phyloP scores from a whole-genome alignment of 2,797 vertebrate species.

The Petrocephalus sullivani region DNA sequence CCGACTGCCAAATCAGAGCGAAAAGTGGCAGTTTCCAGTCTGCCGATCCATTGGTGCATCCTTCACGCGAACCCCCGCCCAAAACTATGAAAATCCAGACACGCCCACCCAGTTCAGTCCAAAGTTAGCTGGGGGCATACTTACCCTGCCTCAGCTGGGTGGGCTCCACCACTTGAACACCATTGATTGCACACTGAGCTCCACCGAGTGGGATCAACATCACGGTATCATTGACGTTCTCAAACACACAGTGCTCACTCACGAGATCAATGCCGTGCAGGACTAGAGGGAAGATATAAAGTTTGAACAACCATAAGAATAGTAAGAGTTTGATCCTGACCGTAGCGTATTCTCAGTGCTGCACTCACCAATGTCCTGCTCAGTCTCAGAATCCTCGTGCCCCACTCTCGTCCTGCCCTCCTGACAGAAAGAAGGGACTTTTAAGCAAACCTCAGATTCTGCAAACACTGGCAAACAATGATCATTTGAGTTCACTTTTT shows the following conservation, averaged over 20 bases:
- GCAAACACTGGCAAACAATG: background rate
- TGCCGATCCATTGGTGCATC: background rate
- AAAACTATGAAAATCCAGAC: background rate
- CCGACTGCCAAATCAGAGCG: background rate
- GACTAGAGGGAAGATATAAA: slow-evolving; percentile 56
- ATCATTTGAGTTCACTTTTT: background rate
- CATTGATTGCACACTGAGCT: slow-evolving; percentile 89
- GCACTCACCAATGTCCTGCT: slow-evolving; percentile 89
- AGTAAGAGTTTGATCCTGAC: background rate
- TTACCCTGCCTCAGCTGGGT: slow-evolving; percentile 87
- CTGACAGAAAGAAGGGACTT: slow-evolving; percentile 46
- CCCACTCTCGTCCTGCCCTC: slow-evolving; percentile 89
- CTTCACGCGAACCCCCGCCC: background rate
- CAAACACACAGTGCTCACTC: slow-evolving; percentile 88
- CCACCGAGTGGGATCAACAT: slow-evolving; percentile 73
- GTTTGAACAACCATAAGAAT: background rate
- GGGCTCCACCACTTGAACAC: slow-evolving; percentile 69
- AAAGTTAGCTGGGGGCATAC: background rate
- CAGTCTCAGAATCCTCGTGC: slow-evolving; percentile 77
- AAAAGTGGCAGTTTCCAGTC: background rate
- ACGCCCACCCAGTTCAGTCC: background rate
- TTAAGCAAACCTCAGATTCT: background rate
- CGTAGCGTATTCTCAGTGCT: background rate
- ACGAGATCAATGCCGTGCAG: slow-evolving; percentile 89
- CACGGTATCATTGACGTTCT: slow-evolving; percentile 76